A percentile compares a stretch with the other conserved stretches of the same genome.
Evolutionary conservation across 2,797 vertebrate genomes (phyloP).

Genomic region (Eutrigla gurnardus): DNA sequence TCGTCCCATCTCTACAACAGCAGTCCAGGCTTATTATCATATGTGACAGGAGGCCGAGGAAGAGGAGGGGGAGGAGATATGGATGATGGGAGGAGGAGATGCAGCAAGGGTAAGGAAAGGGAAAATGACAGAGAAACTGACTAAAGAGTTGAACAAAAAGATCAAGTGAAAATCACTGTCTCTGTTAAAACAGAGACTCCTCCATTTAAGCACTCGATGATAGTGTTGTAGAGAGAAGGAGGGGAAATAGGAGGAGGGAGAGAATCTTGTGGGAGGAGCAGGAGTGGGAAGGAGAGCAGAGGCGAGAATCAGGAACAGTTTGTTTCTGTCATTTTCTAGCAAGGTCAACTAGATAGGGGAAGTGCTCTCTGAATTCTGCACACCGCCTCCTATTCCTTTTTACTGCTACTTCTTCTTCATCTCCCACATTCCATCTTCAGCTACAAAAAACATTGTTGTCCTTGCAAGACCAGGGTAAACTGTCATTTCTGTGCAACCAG

Average conservation of each 20-base stretch:
- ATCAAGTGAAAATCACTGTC: conserved; percentile 1
- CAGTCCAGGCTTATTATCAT: conserved; percentile 44
- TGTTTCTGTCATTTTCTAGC: conserved; percentile 72
- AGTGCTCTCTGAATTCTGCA: conserved; percentile 59
- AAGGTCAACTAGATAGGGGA: conserved; percentile 74
- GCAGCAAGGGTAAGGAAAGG: background rate
- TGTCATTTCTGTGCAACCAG: conserved; percentile 33
- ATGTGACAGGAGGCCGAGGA: conserved; percentile 20
- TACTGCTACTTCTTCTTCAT: conserved; percentile 6
- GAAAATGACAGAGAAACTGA: conserved; percentile 1
- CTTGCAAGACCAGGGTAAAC: conserved; percentile 57
- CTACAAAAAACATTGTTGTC: conserved; percentile 63
- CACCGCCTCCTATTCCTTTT: conserved; percentile 35
- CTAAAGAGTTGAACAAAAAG: conserved; percentile 11
- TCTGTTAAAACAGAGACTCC: conserved; percentile 21
- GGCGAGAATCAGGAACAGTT: conserved; percentile 45
- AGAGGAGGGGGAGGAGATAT: conserved; percentile 20
- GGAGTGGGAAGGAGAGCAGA: conserved; percentile 10
- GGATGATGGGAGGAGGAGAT: conserved; percentile 16
- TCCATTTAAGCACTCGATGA: conserved; percentile 33
- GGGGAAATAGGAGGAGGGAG: background rate
- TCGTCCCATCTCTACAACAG: background rate
- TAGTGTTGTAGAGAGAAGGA: conserved; percentile 28
- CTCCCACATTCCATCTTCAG: conserved; percentile 8
- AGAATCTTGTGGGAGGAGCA: conserved; percentile 12